Conservation (phyloP, 2,888 invertebrate species). For the Bombylius major region DNA sequence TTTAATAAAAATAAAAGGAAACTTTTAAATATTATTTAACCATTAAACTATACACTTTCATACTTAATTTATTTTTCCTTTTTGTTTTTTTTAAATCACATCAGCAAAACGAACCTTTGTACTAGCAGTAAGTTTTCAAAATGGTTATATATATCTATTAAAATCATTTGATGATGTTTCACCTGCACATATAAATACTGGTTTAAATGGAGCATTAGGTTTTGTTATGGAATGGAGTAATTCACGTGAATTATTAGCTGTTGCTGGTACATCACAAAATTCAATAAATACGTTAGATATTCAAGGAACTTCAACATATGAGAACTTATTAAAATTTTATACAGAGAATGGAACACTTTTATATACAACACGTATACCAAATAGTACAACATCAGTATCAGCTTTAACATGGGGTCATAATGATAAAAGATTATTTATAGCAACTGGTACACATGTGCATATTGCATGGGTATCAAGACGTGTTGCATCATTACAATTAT, state of each 20-base stretch:
- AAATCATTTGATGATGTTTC: slow-evolving; percentile 89
- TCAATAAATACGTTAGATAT: slow-evolving; percentile 25
- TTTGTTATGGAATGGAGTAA: slow-evolving; percentile 95
- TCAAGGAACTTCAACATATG: slow-evolving; percentile 44
- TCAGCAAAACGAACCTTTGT: slow-evolving; percentile 56
- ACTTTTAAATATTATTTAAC: no score
- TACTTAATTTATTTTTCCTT: no score
- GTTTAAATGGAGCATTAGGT: slow-evolving; percentile 59
- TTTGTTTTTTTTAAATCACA: no score
- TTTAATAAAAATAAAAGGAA: no score
- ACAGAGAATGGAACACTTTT: slow-evolving; percentile 71
- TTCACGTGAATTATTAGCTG: slow-evolving; percentile 80
- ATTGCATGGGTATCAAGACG: slow-evolving; percentile 87
- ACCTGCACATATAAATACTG: slow-evolving; percentile 73
- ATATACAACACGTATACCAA: slow-evolving; percentile 68
- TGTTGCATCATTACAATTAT: slow-evolving; percentile 79
- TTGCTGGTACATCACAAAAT: slow-evolving; percentile 59
- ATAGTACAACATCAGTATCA: slow-evolving; percentile 64
- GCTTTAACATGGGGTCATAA: slow-evolving; percentile 98
- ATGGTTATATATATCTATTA: slow-evolving; percentile 80
- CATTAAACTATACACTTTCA: no score
- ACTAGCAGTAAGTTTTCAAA: slow-evolving; percentile 76
- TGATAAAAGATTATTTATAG: slow-evolving; percentile 87
- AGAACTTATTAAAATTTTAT: slow-evolving; percentile 82
- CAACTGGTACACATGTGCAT: slow-evolving; percentile 81